These are phyloP conservation scores for Orientallactaga sibirica DNA, from an alignment of 2,797 vertebrate species.

Conservation along the genomic window DNA sequence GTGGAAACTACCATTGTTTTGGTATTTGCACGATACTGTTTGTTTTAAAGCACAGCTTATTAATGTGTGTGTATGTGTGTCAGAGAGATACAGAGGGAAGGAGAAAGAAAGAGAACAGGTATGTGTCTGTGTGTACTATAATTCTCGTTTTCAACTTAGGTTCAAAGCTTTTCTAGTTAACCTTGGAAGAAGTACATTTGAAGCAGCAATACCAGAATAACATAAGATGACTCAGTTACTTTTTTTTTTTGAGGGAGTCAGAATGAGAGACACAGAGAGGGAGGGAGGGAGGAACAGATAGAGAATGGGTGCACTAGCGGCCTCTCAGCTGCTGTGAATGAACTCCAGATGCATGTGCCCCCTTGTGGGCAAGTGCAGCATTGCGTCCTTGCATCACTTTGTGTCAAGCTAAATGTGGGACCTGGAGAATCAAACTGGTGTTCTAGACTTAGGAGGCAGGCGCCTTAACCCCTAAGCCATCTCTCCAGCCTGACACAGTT, in stretches of 20 bases:
- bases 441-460: too few species aligned
- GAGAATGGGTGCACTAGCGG: too few species aligned
- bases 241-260: neutral
- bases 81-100: too few species aligned
- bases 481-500: conserved; percentile 21
- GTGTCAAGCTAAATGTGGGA: too few species aligned
- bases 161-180: conserved; percentile 13
- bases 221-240: conserved; percentile 72
- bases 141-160: conserved; percentile 67
- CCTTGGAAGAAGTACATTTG: conserved; percentile 68
- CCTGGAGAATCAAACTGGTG: too few species aligned
- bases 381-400: too few species aligned
- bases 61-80: neutral
- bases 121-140: neutral
- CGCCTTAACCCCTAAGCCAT: too few species aligned
- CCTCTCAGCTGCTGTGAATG: too few species aligned
- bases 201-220: conserved; percentile 47
- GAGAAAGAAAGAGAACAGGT: neutral
- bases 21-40: neutral
- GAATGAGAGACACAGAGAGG: too few species aligned
- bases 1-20: conserved; percentile 26
- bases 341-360: too few species aligned
- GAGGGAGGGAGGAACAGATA: too few species aligned
- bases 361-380: too few species aligned
- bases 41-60: conserved; percentile 24